Base-by-base conservation (phyloP, 1,140 invertebrate genomes). In the Diploscapter pachys region DNA sequence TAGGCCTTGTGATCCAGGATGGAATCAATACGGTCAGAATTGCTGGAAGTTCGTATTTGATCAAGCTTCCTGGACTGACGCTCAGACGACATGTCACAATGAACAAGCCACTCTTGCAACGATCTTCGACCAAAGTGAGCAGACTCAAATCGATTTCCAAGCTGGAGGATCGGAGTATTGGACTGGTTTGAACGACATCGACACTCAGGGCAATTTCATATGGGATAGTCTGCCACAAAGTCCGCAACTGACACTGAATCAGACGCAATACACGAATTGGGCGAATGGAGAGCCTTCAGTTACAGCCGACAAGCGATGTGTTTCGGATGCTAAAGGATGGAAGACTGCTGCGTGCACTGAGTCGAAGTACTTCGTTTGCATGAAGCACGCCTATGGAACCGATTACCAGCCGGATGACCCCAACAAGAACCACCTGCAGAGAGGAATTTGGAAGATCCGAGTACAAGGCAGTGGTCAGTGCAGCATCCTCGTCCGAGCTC, bases 241-340 rank as follows among this genome's bases (percentile, higher is more conserved):
- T 9, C 31, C 63, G 31, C 8, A 8, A 65, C 6, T 65, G 8
- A 73, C 56, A 70, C 72, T 77, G 11, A 65, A 75, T 56, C 51
- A 50, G 50, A 77, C 76, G 6, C 63, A 64, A 50, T 77, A 77
- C 72, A 75, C 76, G 6, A 59, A 75, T 11, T 77, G 76, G 76
- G 62, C 48, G 3, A 11, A 49, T 4, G 71, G 71, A 49, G 71
- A 77, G 52, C 72, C 72, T 1, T 5, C 13, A 3, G 5, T 8
- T 5, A 67, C 73, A 51, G 13, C 48, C 31, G 53, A 11, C 2
- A 76, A 77, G 64, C 59, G 76, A 59, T 77, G 76, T 59, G 72
- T 77, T 11, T 8, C 69, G 13, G 72, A 74, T 54, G 52, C 9
- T 6, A 69, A 61, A 49, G 72, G 76, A 4, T 77, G 72, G 76